Conservation (phyloP, 35 echinoderm and acorn worm genomes). For the Eucidaris tribuloides region DNA sequence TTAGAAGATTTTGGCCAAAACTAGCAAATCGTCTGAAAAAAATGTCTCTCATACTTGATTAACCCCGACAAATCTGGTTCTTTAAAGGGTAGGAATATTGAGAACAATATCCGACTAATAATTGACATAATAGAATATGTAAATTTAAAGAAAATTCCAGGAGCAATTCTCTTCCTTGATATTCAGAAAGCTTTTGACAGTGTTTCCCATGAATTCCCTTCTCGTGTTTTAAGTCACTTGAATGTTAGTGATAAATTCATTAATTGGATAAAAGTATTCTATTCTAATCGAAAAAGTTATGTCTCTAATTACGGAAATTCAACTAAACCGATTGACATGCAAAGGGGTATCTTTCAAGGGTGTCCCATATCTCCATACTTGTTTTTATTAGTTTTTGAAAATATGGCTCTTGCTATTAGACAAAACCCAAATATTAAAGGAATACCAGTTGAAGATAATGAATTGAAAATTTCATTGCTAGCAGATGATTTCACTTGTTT, state of each 20-base stretch:
- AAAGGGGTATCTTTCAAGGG: background rate
- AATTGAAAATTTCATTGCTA: background rate
- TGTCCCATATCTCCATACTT: background rate
- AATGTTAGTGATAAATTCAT: background rate
- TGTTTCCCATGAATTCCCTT: background rate
- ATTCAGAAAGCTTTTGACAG: too few species aligned
- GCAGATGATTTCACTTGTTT: background rate
- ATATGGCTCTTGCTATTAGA: background rate
- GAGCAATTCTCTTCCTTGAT: too few species aligned
- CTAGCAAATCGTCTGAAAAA: background rate
- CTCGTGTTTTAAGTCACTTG: background rate
- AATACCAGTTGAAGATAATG: background rate
- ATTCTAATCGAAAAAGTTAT: background rate
- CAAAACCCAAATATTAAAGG: background rate
- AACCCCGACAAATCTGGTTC: background rate
- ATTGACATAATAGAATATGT: too few species aligned
- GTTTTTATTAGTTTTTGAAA: background rate
- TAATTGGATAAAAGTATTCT: background rate
- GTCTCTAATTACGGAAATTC: background rate
- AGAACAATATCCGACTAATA: too few species aligned
- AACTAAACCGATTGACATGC: background rate
- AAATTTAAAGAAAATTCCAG: background rate
- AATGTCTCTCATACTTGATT: background rate
- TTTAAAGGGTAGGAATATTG: too few species aligned
- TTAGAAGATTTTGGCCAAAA: background rate